These are phyloP conservation scores for Octonoba sinensis DNA, from an alignment of 2,888 invertebrate genomes.

Conservation along the genomic window DNA sequence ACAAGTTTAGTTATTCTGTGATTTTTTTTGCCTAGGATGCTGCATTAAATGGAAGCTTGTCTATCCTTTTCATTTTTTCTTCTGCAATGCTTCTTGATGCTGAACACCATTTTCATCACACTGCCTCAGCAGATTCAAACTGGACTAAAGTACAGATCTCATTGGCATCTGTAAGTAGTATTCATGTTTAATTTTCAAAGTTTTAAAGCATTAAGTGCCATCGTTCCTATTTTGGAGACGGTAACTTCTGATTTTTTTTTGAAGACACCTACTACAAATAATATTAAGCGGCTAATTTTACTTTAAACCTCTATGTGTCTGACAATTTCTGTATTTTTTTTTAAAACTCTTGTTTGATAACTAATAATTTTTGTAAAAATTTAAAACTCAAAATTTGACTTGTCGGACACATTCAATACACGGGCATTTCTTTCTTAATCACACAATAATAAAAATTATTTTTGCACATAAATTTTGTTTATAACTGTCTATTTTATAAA, in stretches of 20 bases:
- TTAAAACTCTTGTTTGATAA: too few species aligned
- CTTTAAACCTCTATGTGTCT: too few species aligned
- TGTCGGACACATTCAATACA: too few species aligned
- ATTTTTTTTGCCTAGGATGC: conserved; percentile 48
- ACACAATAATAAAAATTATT: neutral
- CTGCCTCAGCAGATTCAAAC: conserved; percentile 35
- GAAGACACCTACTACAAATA: too few species aligned
- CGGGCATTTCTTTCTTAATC: neutral
- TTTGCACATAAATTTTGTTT: neutral
- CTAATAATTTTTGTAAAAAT: too few species aligned
- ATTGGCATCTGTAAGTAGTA: conserved; percentile 38
- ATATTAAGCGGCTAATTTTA: too few species aligned
- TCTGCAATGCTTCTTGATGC: conserved; percentile 58
- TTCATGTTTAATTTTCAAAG: neutral
- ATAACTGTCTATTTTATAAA: too few species aligned
- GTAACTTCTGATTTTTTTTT: too few species aligned
- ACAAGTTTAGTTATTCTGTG: too few species aligned
- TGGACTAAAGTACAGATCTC: conserved; percentile 48
- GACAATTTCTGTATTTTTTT: too few species aligned
- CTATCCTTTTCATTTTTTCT: conserved; percentile 39
- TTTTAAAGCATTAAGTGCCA: conserved; percentile 1
- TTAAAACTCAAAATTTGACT: too few species aligned
- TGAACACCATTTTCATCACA: conserved; percentile 37
- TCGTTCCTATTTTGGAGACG: too few species aligned
- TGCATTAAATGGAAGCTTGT: conserved; percentile 39